Base-by-base conservation (phyloP, 2,888 invertebrate genomes). In the Xestia rhomboidea region DNA sequence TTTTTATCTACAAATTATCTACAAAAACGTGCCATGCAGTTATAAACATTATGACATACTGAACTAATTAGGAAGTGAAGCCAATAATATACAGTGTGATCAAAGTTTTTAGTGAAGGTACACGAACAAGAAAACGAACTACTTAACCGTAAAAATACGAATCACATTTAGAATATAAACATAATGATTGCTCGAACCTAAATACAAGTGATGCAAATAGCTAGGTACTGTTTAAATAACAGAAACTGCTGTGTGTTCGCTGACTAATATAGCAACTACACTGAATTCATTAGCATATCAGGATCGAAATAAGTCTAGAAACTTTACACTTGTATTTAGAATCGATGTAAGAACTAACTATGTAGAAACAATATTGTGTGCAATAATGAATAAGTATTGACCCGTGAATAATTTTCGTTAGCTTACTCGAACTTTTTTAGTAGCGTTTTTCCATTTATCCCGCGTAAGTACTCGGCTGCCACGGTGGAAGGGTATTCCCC, bases 341-440 rank as follows among this genome's bases (percentile, higher is more conserved):
- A 78, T 76, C 66, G 63, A 71, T 54, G 62, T 74, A 27, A 63
- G 18, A 44, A 63, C 34, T 18, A 73, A 70, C 68, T 76, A 76
- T 41, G n/a, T 34, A 3, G 60, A 38, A 68, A 76, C 44, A 73
- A 81, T 41, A 81, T 21, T 27, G n/a, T 73, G 83, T 88, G 83
- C 77, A 79, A 41, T 79, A 75, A 68, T 57, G 11, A 62, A 77
- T 27, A 54, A 68, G 41, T 34, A 66, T 34, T 62, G 60, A 34
- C 62, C n/a, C 67, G 54, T 81, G 84, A 83, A 81, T 77, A 73
- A 82, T 79, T 87, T 75, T 89, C 90, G 79, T 80, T 89, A 90
- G 92, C 98, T 98, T 98, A 98, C 98, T 97, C 98, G 97, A 95
- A 98, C 98, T 97, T 97, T 98, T 92, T 98, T 97, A 93, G 98